These are phyloP conservation scores for Pseudochirops corinnae DNA, from an alignment of 2,797 vertebrate genomes.

Conservation along the genomic window DNA sequence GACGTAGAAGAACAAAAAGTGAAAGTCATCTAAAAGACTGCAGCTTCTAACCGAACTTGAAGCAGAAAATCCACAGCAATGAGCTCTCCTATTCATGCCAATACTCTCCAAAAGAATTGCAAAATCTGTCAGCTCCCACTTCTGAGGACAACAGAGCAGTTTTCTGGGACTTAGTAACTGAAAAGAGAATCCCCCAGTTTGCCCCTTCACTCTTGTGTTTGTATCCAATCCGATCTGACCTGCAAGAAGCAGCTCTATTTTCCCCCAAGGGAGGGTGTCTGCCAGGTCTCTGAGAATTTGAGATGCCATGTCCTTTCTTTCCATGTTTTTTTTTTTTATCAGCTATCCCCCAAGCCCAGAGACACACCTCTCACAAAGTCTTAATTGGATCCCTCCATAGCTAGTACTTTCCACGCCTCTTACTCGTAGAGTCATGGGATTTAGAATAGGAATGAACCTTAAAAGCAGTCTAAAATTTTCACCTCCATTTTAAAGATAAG, in stretches of 20 bases:
- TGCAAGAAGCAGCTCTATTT: not conserved
- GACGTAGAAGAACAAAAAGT: not conserved
- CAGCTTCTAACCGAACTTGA: not conserved
- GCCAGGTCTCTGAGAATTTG: not conserved
- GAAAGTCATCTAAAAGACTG: not conserved
- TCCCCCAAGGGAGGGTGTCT: not conserved
- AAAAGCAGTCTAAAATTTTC: too few relatives aligned
- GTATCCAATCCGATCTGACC: not conserved
- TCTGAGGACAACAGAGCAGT: not conserved
- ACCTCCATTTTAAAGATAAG: too few relatives aligned
- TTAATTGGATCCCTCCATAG: not conserved
- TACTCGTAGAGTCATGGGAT: too few relatives aligned
- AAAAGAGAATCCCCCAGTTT: not conserved
- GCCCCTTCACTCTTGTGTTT: not conserved
- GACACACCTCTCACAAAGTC: not conserved
- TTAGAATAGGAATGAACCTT: too few relatives aligned
- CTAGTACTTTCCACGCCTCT: not conserved
- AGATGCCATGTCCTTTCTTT: not conserved
- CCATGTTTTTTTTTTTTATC: not conserved
- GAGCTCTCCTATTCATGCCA: not conserved
- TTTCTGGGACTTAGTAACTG: not conserved
- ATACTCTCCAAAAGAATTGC: not conserved
- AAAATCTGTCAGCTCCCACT: not conserved
- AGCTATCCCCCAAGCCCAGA: not conserved
- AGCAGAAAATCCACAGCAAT: not conserved